Conservation (phyloP, 2,888 invertebrate genomes). For the Rhodophaea formosa region DNA sequence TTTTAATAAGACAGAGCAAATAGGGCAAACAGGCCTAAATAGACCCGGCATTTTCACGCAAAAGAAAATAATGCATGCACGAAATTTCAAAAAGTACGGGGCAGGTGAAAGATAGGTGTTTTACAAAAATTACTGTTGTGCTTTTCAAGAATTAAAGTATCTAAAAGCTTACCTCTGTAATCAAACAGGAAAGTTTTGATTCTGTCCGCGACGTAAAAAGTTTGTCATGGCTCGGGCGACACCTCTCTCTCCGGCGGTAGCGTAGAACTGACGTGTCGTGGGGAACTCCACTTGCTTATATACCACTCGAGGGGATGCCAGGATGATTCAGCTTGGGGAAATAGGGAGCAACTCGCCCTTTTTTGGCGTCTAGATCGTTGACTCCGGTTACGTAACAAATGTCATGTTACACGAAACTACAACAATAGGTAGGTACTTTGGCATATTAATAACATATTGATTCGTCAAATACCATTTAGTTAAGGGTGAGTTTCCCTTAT, state of each 20-base stretch:
- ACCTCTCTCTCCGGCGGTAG: conserved; percentile 28
- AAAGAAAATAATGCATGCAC: too few relatives aligned
- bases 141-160: too few relatives aligned
- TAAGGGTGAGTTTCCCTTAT: too few relatives aligned
- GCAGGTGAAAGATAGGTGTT: too few relatives aligned
- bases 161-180: conserved; percentile 43
- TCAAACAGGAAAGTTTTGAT: conserved; percentile 61
- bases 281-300: conserved; percentile 60
- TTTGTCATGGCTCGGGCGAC: conserved; percentile 43
- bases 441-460: too few relatives aligned
- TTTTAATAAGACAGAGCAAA: too few relatives aligned
- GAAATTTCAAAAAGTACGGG: too few relatives aligned
- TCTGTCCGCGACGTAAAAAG: conserved; percentile 63
- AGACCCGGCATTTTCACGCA: too few relatives aligned
- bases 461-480: too few relatives aligned
- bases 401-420: background rate
- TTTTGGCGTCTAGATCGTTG: conserved; percentile 19
- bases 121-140: too few relatives aligned
- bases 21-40: too few relatives aligned
- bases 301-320: conserved; percentile 33
- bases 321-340: conserved; percentile 44
- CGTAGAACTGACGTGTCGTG: conserved; percentile 40
- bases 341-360: conserved; percentile 21
- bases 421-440: background rate
- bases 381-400: conserved; percentile 10